Percentiles rank a stretch among this genome's conserved stretches.
phyloP scores from a whole-genome alignment of 2,797 vertebrate species.

The Champsocephalus gunnari region DNA sequence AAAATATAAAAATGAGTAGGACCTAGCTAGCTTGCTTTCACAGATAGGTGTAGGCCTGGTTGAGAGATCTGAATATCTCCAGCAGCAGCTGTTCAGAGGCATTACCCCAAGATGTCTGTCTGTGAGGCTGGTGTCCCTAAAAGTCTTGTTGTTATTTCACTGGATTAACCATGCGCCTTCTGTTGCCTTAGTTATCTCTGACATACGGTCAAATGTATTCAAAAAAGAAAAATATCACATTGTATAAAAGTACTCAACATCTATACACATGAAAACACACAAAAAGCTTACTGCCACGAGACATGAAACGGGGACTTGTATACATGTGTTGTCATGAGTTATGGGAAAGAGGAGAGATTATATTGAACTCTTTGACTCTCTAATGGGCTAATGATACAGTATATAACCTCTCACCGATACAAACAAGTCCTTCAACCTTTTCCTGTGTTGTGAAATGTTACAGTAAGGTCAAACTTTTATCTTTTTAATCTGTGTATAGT shows the following conservation, averaged over 20 bases:
- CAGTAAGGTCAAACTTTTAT: constrained; percentile 37
- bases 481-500: constrained; percentile 23
- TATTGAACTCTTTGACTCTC: not conserved
- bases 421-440: constrained; percentile 2
- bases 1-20: not conserved
- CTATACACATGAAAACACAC: constrained; percentile 57
- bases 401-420: constrained; percentile 11
- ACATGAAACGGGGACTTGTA: constrained; percentile 27
- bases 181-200: constrained; percentile 1
- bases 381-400: not conserved
- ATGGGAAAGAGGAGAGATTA: constrained; percentile 31
- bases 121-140: constrained; percentile 35
- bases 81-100: constrained; percentile 43
- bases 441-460: constrained; percentile 11
- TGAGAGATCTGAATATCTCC: not conserved
- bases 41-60: constrained; percentile 21
- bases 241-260: constrained; percentile 27
- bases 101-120: constrained; percentile 27
- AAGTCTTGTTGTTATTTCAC: constrained; percentile 22
- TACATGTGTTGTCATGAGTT: constrained; percentile 32
- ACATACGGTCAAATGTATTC: not conserved
- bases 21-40: not conserved
- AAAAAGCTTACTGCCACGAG: constrained; percentile 41
- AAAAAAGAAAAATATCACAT: constrained; percentile 9
- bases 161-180: constrained; percentile 15